Evolutionary conservation across 2,797 vertebrate genomes (phyloP), one percentile per base, ranked within the genome.

Genomic region (Emys orbicularis): DNA sequence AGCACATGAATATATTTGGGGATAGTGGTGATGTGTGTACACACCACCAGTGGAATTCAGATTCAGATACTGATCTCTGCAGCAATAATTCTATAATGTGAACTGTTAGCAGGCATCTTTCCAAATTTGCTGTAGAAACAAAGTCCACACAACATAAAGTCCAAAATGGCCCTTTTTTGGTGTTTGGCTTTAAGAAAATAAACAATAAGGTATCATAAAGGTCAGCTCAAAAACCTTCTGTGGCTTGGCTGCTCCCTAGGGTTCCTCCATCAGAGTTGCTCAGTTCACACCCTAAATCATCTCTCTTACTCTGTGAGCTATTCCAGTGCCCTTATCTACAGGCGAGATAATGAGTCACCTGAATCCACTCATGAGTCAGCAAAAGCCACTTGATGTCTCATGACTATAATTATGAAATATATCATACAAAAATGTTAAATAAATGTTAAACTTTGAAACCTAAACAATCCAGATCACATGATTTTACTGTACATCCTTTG

Each of bases 231-330:
- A 81, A 9, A 29, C 59, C 13, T 87, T 94, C 79, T 31, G 54
- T 65, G 34, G 16, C 34, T 19, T 65, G 47, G 2, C 0, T 5
- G 59, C 0, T 0, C 4, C 5, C 1, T 0, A 74, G 0, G 0
- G 80, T 74, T 74, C 12, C 72, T 37, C n/a, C n/a, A 8, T 15
- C 5, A 27, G 12, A 12, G 37, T 21, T 44, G 5, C 23, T 74
- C 72, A 44, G 25, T 19, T 41, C 41, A 74, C 41, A 41, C 1
- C 23, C 21, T 44, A 74, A 11, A 41, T 74, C 9, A 72, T 23
- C 23, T 41, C 23, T 74, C 25, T 65, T 65, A 65, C 21, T 41
- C 37, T 74, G 2, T 21, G 11, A 44, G 21, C 72, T 41, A 25
- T 9, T 74, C 41, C 72, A 44, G 12, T 41, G 4, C 72, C 37